A percentile compares a stretch with the other conserved stretches of the same genome.
Evolutionary conservation across 2,888 invertebrate species (phyloP).

Genomic region (Andrena chrysosceles): DNA sequence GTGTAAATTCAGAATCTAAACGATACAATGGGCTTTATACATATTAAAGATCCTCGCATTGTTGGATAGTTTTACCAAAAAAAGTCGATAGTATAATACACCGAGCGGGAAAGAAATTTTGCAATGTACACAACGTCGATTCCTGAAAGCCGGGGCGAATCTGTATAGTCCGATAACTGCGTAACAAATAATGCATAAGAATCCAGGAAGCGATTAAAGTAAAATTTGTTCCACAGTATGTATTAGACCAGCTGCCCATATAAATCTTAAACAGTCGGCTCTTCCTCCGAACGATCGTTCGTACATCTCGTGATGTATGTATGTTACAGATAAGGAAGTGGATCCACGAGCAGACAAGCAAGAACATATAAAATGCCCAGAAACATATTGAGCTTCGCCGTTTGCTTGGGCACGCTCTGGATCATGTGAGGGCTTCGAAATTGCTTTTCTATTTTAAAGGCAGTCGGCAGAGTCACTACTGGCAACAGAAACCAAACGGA

Average conservation of each 20-base stretch:
- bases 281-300: conserved; percentile 12
- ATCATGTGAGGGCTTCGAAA: conserved; percentile 93
- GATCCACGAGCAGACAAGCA: conserved; percentile 87
- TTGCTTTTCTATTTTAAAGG: conserved; percentile 95
- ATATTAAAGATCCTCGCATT: conserved; percentile 44
- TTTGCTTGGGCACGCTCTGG: conserved; percentile 93
- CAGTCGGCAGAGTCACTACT: conserved; percentile 93
- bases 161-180: conserved; percentile 13
- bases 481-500: conserved; percentile 96
- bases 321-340: conserved; percentile 81
- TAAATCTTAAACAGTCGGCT: conserved; percentile 11
- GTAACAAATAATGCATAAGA: conserved; percentile 24
- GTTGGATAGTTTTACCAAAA: conserved; percentile 40
- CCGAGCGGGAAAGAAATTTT: conserved; percentile 14
- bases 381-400: conserved; percentile 95
- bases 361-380: conserved; percentile 96
- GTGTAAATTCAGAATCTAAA: conserved; percentile 44
- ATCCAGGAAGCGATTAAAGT: conserved; percentile 25
- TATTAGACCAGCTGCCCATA: conserved; percentile 42
- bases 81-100: conserved; percentile 17
- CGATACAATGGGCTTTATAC: conserved; percentile 44
- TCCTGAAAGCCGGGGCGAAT: conserved; percentile 20
- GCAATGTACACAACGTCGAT: conserved; percentile 23
- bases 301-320: background rate
- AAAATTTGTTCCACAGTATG: conserved; percentile 28